Evolutionary conservation across 30 jellyfish, hydroid and myxozoan genomes (phyloP), one percentile per base, ranked within the genome.

Genomic region (Turritopsis dohrnii): DNA sequence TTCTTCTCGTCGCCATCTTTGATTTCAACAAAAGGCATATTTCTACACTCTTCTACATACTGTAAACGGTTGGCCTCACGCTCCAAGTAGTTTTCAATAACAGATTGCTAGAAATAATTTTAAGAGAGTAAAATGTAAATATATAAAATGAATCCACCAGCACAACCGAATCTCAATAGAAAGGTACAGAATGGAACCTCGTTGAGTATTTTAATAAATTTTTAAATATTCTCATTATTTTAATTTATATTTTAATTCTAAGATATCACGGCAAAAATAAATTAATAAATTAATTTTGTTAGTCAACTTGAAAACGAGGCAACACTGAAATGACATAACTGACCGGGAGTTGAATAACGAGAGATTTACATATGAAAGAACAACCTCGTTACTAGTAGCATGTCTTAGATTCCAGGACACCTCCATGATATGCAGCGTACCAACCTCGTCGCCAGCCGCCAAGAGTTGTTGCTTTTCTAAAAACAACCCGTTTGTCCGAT

Each of bases 371-470:
- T 80, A n/a, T n/a, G n/a, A n/a, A n/a, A n/a, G n/a, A n/a, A n/a
- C n/a, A n/a, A 92, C 97, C 91, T 92, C 97, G 72, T 92, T 87
- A 54, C 81, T 25, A 73, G 97, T 76, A 16, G 97, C 96, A 28
- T 87, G 88, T 81, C 95, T 80, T 53, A 92, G 71, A 87, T 92
- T 92, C 97, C 97, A 92, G 1, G 97, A 93, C 16, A 92, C 96
- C 79, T 92, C 97, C 71, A 92, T 54, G 53, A 92, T 83, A 74
- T 92, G 97, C 54, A 92, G 92, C 65, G 97, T 92, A 25, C 97
- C 97, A 52, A 92, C 93, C 30, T 81, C 92, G 82, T 92, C 97
- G 79, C 97, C 96, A 74, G 85, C 87, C n/a, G 97, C 97, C 8
- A 92, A 84, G 29, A 92, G 79, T 81, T 92, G 97, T 81, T 87